phyloP scores from a whole-genome alignment of 2,888 invertebrate genomes.

The Caenorhabditis drosophilae region DNA sequence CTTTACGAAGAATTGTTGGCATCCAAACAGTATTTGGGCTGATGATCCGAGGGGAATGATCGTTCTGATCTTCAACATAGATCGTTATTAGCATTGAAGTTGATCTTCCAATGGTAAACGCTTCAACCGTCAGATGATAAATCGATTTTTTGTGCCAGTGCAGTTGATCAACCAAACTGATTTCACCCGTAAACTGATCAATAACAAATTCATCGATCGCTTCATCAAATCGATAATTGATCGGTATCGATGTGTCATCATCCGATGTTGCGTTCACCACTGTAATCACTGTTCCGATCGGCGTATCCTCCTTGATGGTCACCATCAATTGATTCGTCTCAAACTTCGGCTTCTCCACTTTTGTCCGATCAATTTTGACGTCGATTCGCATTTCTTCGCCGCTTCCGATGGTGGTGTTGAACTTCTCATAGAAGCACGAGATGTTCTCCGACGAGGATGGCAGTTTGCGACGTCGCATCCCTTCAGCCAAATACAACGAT shows the following conservation, averaged over 20 bases:
- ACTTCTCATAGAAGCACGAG: conserved; percentile 34
- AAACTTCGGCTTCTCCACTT: conserved; percentile 30
- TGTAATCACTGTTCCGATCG: conserved; percentile 26
- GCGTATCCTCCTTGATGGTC: conserved; percentile 28
- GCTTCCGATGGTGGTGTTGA: conserved; percentile 23
- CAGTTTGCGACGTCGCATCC: conserved; percentile 8
- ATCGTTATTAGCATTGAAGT: conserved; percentile 72
- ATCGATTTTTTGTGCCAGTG: conserved; percentile 35
- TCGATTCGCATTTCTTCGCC: conserved; percentile 47
- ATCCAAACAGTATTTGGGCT: conserved; percentile 62
- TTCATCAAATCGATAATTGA: conserved; percentile 45
- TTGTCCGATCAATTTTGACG: conserved; percentile 35
- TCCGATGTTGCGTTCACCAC: conserved; percentile 30
- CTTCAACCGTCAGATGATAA: conserved; percentile 37
- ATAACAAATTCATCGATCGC: conserved; percentile 79
- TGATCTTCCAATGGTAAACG: conserved; percentile 23
- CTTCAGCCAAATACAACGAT: conserved; percentile 42
- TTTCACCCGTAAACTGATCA: conserved; percentile 89
- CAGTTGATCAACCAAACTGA: conserved; percentile 81
- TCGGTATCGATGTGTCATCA: conserved; percentile 29
- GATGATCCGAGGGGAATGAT: conserved; percentile 89
- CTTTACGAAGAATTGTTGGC: conserved; percentile 17
- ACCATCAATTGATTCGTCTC: conserved; percentile 9
- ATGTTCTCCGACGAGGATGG: conserved; percentile 27
- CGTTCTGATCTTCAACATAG: conserved; percentile 80